These are phyloP conservation scores for Cheilosia soror DNA, from an alignment of 2,888 invertebrate genomes.

Conservation along the genomic window DNA sequence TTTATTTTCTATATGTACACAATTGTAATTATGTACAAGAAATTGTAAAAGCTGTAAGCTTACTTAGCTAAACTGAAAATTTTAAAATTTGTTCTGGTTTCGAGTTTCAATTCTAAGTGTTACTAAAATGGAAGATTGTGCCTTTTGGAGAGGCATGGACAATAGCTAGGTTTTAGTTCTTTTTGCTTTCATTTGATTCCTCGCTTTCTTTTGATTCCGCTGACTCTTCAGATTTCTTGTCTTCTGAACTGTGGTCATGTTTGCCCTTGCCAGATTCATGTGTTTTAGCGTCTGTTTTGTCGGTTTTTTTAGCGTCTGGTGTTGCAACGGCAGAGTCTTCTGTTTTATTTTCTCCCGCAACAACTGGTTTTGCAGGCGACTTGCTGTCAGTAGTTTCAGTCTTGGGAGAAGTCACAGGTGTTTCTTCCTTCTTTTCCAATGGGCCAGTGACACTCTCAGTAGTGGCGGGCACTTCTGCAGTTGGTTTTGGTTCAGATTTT, in stretches of 20 bases:
- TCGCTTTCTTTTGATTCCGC: slow-evolving; percentile 81
- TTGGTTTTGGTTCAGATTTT: slow-evolving; percentile 35
- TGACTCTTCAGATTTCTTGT: slow-evolving; percentile 75
- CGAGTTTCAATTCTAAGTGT: slow-evolving; percentile 15
- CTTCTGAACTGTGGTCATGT: slow-evolving; percentile 53
- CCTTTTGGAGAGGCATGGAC: slow-evolving; percentile 61
- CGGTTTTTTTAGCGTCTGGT: slow-evolving; percentile 80
- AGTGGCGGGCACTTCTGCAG: slow-evolving; percentile 39
- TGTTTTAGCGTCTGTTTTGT: slow-evolving; percentile 70
- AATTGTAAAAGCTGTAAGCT: slow-evolving; percentile 20
- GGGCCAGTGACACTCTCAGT: slow-evolving; percentile 50
- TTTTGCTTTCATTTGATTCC: slow-evolving; percentile 79
- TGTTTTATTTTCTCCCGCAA: slow-evolving; percentile 79
- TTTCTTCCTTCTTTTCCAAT: slow-evolving; percentile 77
- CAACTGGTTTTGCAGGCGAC: slow-evolving; percentile 76
- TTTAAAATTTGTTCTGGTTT: background rate
- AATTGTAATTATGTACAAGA: slow-evolving; percentile 54
- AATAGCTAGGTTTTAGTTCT: slow-evolving; percentile 47
- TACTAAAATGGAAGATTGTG: slow-evolving; percentile 53
- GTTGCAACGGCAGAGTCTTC: slow-evolving; percentile 77
- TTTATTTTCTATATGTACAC: slow-evolving; percentile 52
- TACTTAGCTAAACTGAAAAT: slow-evolving; percentile 4
- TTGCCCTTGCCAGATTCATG: slow-evolving; percentile 77
- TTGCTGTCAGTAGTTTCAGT: slow-evolving; percentile 65
- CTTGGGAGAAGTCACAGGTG: slow-evolving; percentile 76